These are phyloP conservation scores for Cotesia congregata DNA, from an alignment of 2,888 invertebrate species.

Conservation along the genomic window DNA sequence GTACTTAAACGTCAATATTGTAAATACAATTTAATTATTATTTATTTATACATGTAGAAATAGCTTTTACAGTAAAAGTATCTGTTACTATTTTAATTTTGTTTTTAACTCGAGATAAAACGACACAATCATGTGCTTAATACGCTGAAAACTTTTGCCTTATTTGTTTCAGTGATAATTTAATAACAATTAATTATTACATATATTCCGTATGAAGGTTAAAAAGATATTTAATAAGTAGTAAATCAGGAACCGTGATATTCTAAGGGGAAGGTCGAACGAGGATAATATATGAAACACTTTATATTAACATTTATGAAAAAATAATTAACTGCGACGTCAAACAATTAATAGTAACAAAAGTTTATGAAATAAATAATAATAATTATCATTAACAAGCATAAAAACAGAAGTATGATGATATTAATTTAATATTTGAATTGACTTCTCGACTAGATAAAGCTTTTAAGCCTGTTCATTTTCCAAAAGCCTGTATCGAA, in stretches of 20 bases:
- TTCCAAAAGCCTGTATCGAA: conserved; percentile 21
- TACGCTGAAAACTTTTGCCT: background rate
- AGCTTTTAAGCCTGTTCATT: conserved; percentile 22
- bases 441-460: conserved; percentile 35
- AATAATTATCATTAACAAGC: background rate
- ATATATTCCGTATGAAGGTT: background rate
- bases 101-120: background rate
- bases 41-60: background rate
- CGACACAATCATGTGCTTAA: background rate
- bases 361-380: background rate
- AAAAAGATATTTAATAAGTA: background rate
- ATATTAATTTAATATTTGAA: conserved; percentile 21
- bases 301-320: background rate
- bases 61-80: background rate
- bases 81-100: background rate
- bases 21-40: background rate
- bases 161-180: background rate
- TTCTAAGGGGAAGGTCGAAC: conserved; percentile 4
- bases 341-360: background rate
- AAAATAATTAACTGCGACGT: background rate
- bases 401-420: background rate
- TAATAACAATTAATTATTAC: background rate
- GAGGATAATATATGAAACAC: background rate
- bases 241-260: conserved; percentile 2
- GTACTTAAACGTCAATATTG: background rate